Conservation (phyloP, 2,113 vertebrate genomes). For the Hypanus sabinus region DNA sequence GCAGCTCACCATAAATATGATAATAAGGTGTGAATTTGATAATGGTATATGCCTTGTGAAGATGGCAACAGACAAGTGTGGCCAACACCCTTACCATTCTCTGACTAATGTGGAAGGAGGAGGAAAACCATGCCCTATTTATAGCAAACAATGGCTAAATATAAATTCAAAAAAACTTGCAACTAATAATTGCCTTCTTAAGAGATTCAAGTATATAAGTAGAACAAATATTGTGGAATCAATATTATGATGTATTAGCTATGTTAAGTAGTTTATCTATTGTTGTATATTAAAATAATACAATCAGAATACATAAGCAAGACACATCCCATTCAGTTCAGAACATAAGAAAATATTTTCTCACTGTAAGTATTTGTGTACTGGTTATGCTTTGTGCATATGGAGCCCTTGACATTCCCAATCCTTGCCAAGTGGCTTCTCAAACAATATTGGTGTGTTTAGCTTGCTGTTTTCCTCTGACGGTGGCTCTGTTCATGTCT, state of each 20-base stretch:
- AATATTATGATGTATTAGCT: conserved; percentile 10
- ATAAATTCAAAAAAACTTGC: not conserved
- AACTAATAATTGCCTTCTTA: not conserved
- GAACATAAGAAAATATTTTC: conserved; percentile 30
- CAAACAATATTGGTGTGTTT: conserved; percentile 52
- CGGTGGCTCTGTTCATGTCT: conserved; percentile 76
- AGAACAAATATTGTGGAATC: not conserved
- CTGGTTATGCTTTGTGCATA: conserved; percentile 25
- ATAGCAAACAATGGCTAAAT: conserved; percentile 22
- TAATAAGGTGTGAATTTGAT: conserved; percentile 20
- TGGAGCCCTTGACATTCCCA: conserved; percentile 28
- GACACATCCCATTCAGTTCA: not conserved
- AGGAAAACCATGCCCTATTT: conserved; percentile 14
- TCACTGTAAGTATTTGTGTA: conserved; percentile 25
- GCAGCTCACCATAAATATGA: not conserved
- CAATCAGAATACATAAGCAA: conserved; percentile 25
- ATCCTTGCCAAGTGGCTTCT: conserved; percentile 48
- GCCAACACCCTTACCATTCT: not conserved
- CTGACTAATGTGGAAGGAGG: not conserved
- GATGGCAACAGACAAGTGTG: not conserved
- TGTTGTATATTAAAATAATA: not conserved
- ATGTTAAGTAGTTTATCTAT: not conserved
- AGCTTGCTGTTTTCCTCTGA: conserved; percentile 55
- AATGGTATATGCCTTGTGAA: conserved; percentile 26
- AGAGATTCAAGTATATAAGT: not conserved